Percentiles rank a stretch among this genome's conserved stretches.
Conservation (phyloP, 2,113 vertebrate genomes). For the Philantomba maxwellii region DNA sequence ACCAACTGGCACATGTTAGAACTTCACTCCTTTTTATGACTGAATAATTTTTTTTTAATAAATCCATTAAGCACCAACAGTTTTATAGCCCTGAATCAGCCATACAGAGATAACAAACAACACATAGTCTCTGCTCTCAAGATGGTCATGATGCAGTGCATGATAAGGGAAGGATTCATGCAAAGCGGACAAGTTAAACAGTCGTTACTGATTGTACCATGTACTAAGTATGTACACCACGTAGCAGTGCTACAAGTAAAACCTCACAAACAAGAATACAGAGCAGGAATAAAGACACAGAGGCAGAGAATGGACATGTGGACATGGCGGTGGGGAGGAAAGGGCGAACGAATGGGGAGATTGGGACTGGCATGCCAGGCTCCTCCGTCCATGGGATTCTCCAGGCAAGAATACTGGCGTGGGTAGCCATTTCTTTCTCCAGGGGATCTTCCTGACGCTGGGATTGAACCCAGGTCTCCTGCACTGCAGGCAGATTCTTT, state of each 20-base stretch:
- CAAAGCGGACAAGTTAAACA: not conserved
- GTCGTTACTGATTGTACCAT: not conserved
- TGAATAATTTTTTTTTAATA: not conserved
- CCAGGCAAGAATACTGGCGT: not conserved
- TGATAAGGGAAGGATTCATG: not conserved
- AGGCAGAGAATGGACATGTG: not conserved
- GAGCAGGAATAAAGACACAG: not conserved
- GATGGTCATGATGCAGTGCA: not conserved
- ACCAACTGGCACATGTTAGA: not conserved
- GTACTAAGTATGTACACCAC: not conserved
- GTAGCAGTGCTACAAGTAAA: not conserved
- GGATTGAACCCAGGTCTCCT: not conserved
- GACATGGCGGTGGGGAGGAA: not conserved
- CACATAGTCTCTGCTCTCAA: not conserved
- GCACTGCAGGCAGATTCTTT: not conserved
- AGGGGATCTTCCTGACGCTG: not conserved
- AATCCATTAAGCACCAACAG: not conserved
- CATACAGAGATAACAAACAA: not conserved
- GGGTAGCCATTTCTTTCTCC: not conserved
- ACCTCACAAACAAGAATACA: not conserved
- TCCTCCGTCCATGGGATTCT: not conserved
- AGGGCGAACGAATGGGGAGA: not conserved
- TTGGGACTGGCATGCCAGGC: not conserved
- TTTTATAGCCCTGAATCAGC: not conserved
- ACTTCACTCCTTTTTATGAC: not conserved